phyloP scores from a whole-genome alignment of 2,888 invertebrate genomes.

The Hydropsyche betteni region DNA sequence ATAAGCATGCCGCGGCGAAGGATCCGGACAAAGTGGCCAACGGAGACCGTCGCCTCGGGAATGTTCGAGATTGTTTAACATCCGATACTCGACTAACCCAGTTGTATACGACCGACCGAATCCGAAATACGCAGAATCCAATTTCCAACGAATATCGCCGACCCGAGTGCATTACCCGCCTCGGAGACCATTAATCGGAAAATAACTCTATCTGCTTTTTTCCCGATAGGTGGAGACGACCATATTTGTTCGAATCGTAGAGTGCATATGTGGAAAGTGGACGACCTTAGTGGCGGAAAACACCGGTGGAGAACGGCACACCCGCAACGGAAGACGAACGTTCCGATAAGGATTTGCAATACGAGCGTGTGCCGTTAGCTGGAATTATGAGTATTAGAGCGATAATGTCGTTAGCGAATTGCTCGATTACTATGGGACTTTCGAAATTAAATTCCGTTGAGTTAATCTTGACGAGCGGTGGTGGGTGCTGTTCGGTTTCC shows the following conservation, averaged over 20 bases:
- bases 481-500: too few species aligned
- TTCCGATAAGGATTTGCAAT: too few species aligned
- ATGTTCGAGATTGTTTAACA: not conserved
- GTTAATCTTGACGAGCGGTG: too few species aligned
- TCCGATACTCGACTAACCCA: not conserved
- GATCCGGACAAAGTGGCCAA: constrained; percentile 9
- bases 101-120: not conserved
- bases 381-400: too few species aligned
- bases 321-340: constrained; percentile 3
- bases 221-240: too few species aligned
- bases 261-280: constrained; percentile 17
- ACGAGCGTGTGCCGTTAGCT: too few species aligned
- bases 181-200: constrained; percentile 36
- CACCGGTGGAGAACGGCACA: constrained; percentile 21
- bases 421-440: too few species aligned
- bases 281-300: constrained; percentile 17
- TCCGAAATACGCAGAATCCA: too few species aligned
- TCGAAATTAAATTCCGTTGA: too few species aligned
- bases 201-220: constrained; percentile 41
- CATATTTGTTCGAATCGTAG: too few species aligned
- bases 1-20: not conserved
- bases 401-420: too few species aligned
- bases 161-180: constrained; percentile 22
- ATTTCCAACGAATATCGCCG: not conserved
- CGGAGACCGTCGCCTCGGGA: constrained; percentile 14